phyloP scores from a whole-genome alignment of 2,888 invertebrate species.

The Panopea generosa region DNA sequence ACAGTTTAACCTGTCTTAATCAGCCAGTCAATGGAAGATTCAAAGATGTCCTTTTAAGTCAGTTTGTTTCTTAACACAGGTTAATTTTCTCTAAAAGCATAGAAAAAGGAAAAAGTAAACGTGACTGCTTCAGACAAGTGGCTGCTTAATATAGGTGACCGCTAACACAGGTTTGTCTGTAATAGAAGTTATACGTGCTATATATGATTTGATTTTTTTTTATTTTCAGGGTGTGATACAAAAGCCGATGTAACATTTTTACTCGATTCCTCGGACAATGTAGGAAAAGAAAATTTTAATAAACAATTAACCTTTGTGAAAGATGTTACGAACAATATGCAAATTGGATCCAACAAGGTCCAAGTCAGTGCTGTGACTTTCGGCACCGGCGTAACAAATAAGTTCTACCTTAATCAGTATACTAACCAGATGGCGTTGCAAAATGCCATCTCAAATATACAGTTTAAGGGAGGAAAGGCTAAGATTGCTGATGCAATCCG shows the following conservation, averaged over 20 bases:
- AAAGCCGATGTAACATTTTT: conserved; percentile 76
- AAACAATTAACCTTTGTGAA: conserved; percentile 73
- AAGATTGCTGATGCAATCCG: conserved; percentile 72
- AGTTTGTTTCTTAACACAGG: no score
- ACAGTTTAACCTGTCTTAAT: no score
- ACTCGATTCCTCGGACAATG: conserved; percentile 72
- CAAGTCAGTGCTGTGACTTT: conserved; percentile 74
- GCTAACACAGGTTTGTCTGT: no score
- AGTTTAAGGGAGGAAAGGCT: conserved; percentile 67
- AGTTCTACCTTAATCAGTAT: conserved; percentile 75
- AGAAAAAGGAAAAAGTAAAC: no score
- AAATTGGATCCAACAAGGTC: conserved; percentile 68
- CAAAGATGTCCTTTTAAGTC: no score
- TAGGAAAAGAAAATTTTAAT: conserved; percentile 69
- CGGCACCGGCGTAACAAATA: conserved; percentile 67
- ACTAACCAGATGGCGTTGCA: conserved; percentile 58
- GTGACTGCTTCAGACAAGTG: no score
- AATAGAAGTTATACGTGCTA: no score
- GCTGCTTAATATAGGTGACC: no score
- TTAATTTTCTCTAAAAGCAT: no score
- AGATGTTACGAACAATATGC: conserved; percentile 70
- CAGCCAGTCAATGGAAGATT: no score
- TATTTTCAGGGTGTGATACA: conserved; percentile 72
- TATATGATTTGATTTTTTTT: no score
- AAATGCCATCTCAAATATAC: conserved; percentile 68